These are phyloP conservation scores for Xenopus laevis DNA, from an alignment of 2,113 vertebrate genomes.

Conservation along the genomic window DNA sequence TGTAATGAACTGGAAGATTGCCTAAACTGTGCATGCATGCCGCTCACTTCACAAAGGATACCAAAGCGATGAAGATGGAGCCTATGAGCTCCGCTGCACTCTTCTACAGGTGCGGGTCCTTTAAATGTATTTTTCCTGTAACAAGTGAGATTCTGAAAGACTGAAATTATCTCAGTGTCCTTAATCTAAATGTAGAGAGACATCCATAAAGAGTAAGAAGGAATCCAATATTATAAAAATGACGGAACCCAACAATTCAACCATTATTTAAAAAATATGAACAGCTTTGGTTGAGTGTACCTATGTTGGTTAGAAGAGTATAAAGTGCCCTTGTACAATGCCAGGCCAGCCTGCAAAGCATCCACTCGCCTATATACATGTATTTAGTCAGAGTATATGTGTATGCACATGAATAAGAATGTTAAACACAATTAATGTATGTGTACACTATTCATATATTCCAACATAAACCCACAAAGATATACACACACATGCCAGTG, in stretches of 20 bases:
- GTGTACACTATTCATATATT: not conserved
- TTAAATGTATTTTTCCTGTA: too few species aligned
- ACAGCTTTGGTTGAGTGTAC: conserved; percentile 41
- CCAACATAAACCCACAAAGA: conserved; percentile 2
- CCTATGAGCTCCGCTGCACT: too few species aligned
- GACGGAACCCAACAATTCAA: conserved; percentile 27
- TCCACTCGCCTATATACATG: conserved; percentile 11
- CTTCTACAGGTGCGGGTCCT: too few species aligned
- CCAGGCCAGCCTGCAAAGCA: conserved; percentile 38
- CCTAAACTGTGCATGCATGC: too few species aligned
- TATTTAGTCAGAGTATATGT: conserved; percentile 6
- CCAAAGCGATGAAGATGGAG: too few species aligned
- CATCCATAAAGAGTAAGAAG: not conserved
- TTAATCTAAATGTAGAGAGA: too few species aligned
- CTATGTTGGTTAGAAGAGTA: conserved; percentile 32
- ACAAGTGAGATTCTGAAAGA: too few species aligned
- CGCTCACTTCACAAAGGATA: too few species aligned
- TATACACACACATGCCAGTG: conserved; percentile 16
- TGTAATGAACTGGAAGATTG: too few species aligned
- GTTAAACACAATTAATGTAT: conserved; percentile 1
- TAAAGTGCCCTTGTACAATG: conserved; percentile 37
- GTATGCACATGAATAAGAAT: not conserved
- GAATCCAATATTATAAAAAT: not conserved
- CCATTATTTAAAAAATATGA: conserved; percentile 41
- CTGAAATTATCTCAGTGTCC: too few species aligned